Evolutionary conservation across 2,797 vertebrate species (phyloP).

Genomic region (Diceros bicornis): DNA sequence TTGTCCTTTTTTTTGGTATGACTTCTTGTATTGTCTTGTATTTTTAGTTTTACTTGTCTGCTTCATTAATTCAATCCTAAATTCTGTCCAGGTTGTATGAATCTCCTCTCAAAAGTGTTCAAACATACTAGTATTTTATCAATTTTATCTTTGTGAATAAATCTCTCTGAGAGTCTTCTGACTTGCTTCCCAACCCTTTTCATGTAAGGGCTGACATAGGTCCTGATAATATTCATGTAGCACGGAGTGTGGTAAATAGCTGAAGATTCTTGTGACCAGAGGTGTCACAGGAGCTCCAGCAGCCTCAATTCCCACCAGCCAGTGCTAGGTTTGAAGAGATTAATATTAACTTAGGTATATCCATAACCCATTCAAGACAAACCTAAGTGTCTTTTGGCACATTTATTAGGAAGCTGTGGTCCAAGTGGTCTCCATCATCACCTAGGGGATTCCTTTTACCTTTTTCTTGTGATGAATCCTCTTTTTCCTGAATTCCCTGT

Average conservation of each 20-base stretch:
- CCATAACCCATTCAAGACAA: background rate
- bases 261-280: background rate
- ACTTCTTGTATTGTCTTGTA: background rate
- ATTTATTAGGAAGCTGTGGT: background rate
- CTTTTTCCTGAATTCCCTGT: background rate
- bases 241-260: background rate
- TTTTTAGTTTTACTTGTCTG: slow-evolving; percentile 9
- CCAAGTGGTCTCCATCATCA: background rate
- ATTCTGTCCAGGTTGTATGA: background rate
- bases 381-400: background rate
- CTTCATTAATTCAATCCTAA: background rate
- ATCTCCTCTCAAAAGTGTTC: background rate
- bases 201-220: background rate
- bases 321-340: background rate
- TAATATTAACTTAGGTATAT: background rate
- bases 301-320: background rate
- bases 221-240: background rate
- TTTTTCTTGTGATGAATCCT: background rate
- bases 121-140: background rate
- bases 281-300: background rate
- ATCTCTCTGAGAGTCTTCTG: background rate
- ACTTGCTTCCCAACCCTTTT: background rate
- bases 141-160: background rate
- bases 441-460: background rate
- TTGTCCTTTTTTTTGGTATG: background rate